A percentile compares a stretch with the other conserved stretches of the same genome.
Evolutionary conservation across 2,113 vertebrate genomes (phyloP).

Genomic region (Centrocercus urophasianus): DNA sequence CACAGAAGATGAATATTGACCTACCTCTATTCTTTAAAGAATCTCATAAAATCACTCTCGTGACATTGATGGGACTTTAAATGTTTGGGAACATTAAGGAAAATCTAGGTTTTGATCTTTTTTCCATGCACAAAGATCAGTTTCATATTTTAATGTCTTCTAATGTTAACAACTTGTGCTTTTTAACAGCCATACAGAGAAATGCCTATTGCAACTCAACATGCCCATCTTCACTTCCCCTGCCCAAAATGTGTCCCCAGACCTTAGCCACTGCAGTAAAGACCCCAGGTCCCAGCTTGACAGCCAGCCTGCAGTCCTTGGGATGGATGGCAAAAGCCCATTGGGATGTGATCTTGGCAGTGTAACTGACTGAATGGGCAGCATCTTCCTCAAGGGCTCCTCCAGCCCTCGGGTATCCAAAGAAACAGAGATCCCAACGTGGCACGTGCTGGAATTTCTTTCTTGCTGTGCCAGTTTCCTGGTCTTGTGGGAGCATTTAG

Average conservation of each 20-base stretch:
- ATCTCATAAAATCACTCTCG: background rate
- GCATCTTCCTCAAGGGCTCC: background rate
- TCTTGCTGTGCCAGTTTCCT: constrained; percentile 24
- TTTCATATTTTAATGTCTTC: background rate
- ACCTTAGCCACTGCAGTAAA: background rate
- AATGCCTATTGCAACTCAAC: background rate
- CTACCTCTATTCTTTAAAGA: background rate
- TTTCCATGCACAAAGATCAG: background rate
- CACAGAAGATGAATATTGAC: background rate
- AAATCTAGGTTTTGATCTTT: background rate
- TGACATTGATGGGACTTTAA: background rate
- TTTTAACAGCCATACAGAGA: background rate
- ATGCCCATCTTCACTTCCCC: background rate
- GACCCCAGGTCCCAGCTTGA: rapidly evolving
- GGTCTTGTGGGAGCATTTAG: constrained; percentile 34
- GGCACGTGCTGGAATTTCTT: constrained; percentile 51
- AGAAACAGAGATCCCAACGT: rapidly evolving
- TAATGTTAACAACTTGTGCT: background rate
- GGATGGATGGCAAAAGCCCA: background rate
- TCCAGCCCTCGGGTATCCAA: background rate
- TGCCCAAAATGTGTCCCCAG: background rate
- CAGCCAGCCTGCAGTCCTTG: background rate
- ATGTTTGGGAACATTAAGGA: background rate
- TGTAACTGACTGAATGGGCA: background rate
- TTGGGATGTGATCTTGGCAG: background rate